A percentile compares a stretch with the other conserved stretches of the same genome.
These are phyloP conservation scores for Pygoscelis adeliae DNA, from an alignment of 2,113 vertebrate genomes.

Conservation along the genomic window DNA sequence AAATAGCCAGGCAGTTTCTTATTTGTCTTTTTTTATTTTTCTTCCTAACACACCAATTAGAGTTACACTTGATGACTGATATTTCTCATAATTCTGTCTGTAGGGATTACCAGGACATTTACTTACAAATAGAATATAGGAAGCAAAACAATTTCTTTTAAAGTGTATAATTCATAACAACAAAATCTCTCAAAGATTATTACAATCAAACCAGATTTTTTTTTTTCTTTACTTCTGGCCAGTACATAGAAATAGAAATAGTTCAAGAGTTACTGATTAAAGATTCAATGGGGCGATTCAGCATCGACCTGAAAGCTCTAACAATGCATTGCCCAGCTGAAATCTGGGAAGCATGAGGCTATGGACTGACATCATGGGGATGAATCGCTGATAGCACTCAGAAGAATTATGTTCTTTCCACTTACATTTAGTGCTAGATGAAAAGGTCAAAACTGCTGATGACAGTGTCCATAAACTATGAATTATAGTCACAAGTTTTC, in stretches of 20 bases:
- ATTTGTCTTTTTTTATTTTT: neutral
- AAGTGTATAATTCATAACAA: neutral
- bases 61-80: neutral
- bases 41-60: neutral
- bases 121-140: neutral
- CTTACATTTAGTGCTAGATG: neutral
- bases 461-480: neutral
- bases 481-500: neutral
- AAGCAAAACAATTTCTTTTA: neutral
- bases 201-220: neutral
- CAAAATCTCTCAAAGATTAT: neutral
- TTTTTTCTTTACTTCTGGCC: neutral
- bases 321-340: neutral
- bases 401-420: neutral
- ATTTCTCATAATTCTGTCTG: neutral
- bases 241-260: neutral
- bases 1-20: neutral
- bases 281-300: neutral
- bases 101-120: neutral
- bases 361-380: neutral
- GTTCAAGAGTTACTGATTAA: neutral
- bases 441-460: neutral
- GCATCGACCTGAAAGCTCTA: neutral
- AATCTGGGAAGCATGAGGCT: neutral
- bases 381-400: neutral